Evolutionary conservation across 2,888 invertebrate species (phyloP).

Genomic region (Drosophila monieri): DNA sequence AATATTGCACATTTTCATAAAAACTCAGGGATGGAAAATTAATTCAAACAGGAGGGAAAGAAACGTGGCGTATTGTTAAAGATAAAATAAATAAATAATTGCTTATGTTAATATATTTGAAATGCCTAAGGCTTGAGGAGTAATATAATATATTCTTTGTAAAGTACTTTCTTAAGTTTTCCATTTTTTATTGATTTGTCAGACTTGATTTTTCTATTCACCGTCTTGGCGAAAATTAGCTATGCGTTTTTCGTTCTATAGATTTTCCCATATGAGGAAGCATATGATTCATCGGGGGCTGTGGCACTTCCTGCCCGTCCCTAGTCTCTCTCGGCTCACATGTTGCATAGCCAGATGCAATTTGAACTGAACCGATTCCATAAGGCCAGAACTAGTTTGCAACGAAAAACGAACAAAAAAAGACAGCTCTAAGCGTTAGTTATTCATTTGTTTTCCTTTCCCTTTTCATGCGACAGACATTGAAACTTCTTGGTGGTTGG

Average conservation of each 20-base stretch:
- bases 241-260: neutral
- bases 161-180: neutral
- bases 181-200: neutral
- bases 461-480: constrained; percentile 57
- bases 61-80: neutral
- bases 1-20: constrained; percentile 62
- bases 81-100: neutral
- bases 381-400: constrained; percentile 66
- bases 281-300: constrained; percentile 22
- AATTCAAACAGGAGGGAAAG: neutral
- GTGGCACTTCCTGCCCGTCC: constrained; percentile 37
- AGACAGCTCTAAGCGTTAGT: constrained; percentile 50
- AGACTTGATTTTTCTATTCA: neutral
- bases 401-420: constrained; percentile 32
- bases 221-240: neutral
- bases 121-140: neutral
- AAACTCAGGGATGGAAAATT: constrained; percentile 53
- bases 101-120: neutral
- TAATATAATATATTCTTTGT: neutral
- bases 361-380: constrained; percentile 51
- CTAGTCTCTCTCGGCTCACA: constrained; percentile 29
- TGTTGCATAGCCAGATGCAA: constrained; percentile 47
- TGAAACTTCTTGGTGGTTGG: constrained; percentile 43
- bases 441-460: constrained; percentile 64
- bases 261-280: constrained; percentile 23